A percentile compares a stretch with the other conserved stretches of the same genome.
Evolutionary conservation across 2,113 vertebrate genomes (phyloP).

Genomic region (Lipophrys pholis): DNA sequence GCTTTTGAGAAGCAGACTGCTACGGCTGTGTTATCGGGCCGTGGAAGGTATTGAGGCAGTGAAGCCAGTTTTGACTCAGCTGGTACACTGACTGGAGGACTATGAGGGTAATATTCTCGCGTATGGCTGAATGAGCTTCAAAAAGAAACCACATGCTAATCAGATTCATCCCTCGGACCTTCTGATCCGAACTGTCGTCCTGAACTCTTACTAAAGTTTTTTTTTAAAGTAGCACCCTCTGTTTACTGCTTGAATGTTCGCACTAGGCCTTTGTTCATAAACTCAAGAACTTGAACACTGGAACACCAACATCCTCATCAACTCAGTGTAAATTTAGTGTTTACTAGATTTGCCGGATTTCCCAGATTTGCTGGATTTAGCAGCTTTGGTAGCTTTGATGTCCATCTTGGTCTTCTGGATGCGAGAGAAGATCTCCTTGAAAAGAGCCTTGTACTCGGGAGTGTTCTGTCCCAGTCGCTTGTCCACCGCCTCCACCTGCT

Average conservation of each 20-base stretch:
- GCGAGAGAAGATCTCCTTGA: slow-evolving; percentile 98
- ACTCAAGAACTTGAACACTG: slow-evolving; percentile 18
- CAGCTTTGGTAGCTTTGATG: slow-evolving; percentile 88
- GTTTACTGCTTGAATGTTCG: slow-evolving; percentile 9
- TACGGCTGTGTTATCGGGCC: slow-evolving; percentile 12
- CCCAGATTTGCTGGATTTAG: slow-evolving; percentile 74
- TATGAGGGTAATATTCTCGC: background rate
- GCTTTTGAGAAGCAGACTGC: slow-evolving; percentile 19
- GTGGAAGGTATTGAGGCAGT: slow-evolving; percentile 17
- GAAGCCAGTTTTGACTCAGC: slow-evolving; percentile 12
- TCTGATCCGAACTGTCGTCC: slow-evolving; percentile 8
- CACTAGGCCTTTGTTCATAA: background rate
- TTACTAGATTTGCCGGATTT: slow-evolving; percentile 80
- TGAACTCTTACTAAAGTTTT: background rate
- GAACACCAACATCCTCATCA: background rate
- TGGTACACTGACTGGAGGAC: background rate
- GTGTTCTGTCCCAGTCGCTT: slow-evolving; percentile 95
- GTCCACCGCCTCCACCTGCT: slow-evolving; percentile 93
- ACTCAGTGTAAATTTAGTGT: slow-evolving; percentile 40
- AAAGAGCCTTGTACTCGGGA: slow-evolving; percentile 98
- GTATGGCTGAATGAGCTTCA: background rate
- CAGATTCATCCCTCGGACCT: background rate
- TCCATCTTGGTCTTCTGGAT: slow-evolving; percentile 99
- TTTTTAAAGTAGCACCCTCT: slow-evolving; percentile 24
- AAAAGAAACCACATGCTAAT: slow-evolving; percentile 26